Evolutionary conservation across 2,888 invertebrate species (phyloP).

Genomic region (Xestobium rufovillosum): DNA sequence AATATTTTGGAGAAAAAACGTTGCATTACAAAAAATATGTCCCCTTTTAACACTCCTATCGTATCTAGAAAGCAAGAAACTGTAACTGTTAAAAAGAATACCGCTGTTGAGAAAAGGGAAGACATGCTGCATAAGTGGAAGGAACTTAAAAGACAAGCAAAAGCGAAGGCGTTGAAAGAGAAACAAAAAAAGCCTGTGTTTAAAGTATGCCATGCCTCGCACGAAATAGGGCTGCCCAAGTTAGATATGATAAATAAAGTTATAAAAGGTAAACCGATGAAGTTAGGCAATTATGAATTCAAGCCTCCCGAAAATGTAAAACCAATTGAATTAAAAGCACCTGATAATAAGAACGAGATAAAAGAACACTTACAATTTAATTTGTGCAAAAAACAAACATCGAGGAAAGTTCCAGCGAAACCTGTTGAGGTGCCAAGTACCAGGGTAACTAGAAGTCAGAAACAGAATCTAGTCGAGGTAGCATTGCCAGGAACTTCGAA

Average conservation of each 20-base stretch:
- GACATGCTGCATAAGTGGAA: slow-evolving; percentile 33
- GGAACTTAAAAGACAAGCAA: slow-evolving; percentile 27
- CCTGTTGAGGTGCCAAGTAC: too few species aligned
- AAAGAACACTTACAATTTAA: slow-evolving; percentile 14
- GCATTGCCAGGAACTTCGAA: too few species aligned
- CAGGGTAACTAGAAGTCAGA: too few species aligned
- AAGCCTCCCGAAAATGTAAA: slow-evolving; percentile 43
- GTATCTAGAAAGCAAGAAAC: slow-evolving; percentile 1
- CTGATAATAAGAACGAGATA: slow-evolving; percentile 6
- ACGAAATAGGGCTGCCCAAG: slow-evolving; percentile 20
- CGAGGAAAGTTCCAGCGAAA: slow-evolving; percentile 6
- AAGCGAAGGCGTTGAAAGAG: slow-evolving; percentile 19
- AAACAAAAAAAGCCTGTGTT: slow-evolving; percentile 33
- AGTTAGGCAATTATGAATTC: slow-evolving; percentile 48
- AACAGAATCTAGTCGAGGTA: too few species aligned
- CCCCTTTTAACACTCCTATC: slow-evolving; percentile 18
- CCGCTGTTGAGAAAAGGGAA: slow-evolving; percentile 19
- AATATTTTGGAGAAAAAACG: slow-evolving; percentile 18
- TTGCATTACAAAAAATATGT: slow-evolving; percentile 20
- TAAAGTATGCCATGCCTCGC: slow-evolving; percentile 30
- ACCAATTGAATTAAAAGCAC: slow-evolving; percentile 19
- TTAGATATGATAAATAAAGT: slow-evolving; percentile 27
- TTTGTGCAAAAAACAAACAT: too few species aligned
- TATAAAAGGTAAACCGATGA: slow-evolving; percentile 30
- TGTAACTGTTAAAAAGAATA: neutral